Conservation (phyloP, 2,113 vertebrate species). For the Mesitornis unicolor region DNA sequence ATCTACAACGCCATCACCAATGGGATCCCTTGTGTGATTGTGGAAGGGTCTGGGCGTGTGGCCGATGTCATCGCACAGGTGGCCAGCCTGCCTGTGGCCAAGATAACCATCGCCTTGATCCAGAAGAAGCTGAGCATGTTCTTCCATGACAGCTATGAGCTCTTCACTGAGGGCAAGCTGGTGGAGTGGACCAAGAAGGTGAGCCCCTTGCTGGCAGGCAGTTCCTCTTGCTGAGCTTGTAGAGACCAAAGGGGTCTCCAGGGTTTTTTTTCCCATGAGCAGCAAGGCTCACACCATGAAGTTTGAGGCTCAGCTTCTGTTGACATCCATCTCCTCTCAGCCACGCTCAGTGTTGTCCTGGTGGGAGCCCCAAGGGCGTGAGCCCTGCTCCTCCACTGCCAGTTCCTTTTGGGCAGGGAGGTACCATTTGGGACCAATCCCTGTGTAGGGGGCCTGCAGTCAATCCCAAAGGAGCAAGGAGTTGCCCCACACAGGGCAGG, state of each 20-base stretch:
- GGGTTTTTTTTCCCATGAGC: neutral
- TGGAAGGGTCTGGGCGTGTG: conserved; percentile 92
- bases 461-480: accelerated
- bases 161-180: conserved; percentile 75
- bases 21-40: conserved; percentile 87
- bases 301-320: neutral
- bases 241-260: neutral
- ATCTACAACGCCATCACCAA: conserved; percentile 89
- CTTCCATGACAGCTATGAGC: conserved; percentile 80
- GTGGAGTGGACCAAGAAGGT: conserved; percentile 96
- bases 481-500: neutral
- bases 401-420: neutral
- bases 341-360: neutral
- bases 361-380: neutral
- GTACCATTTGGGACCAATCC: neutral
- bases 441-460: neutral
- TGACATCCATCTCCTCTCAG: accelerated
- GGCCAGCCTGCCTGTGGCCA: conserved; percentile 73
- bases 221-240: neutral
- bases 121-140: conserved; percentile 78
- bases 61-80: conserved; percentile 91
- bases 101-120: conserved; percentile 81
- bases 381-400: neutral
- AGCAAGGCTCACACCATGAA: accelerated
- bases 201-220: neutral